Base-by-base conservation (phyloP, 2,113 vertebrate genomes). In the Phalacrocorax brasilianus region DNA sequence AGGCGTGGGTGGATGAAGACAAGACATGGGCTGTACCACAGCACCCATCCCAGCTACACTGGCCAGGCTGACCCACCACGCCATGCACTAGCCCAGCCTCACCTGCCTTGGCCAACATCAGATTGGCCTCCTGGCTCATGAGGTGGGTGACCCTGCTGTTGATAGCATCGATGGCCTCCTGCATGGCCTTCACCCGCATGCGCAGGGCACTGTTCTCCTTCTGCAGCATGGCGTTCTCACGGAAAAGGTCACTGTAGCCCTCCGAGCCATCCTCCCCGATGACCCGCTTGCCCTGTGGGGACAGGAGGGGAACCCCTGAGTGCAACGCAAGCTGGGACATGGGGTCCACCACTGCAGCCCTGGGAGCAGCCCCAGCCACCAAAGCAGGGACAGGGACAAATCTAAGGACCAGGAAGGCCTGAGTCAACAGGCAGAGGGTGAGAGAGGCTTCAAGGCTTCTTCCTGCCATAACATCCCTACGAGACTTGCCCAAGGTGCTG, bases 81-180 rank as follows among this genome's bases (percentile, higher is more conserved):
- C 27, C 26, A 9, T 0, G 0, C 1, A 2, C 7, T 4, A 33
- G 30, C 42, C 40, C 73, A 21, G 6, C 63, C 98, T 94, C 97
- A 99, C 99, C 98, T 74, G 99, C 99, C 93, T 99, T 99, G 91
- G 99, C 98, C 96, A 99, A 98, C 91, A 99, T 98, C 66, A 98
- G 71, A 91, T 97, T 99, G 97, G 99, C 98, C 97, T 99, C 99
- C 73, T 99, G 99, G 97, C 99, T 98, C 97, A 99, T 98, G 91
- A 99, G 97, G 9, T 99, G 99, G 8, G 99, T 99, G 90, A 99
- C 99, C 1, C 99, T 98, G 70, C 89, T 98, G 97, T 99, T 99
- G 93, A 99, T 99, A 76, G 99, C 98, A 9, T 99, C 99, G 1
- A 99, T 99, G 95, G 99, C 99, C 96, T 99, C 99, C 96, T 99